Conservation (phyloP, 2,113 vertebrate species). For the Oncorhynchus kisutch region DNA sequence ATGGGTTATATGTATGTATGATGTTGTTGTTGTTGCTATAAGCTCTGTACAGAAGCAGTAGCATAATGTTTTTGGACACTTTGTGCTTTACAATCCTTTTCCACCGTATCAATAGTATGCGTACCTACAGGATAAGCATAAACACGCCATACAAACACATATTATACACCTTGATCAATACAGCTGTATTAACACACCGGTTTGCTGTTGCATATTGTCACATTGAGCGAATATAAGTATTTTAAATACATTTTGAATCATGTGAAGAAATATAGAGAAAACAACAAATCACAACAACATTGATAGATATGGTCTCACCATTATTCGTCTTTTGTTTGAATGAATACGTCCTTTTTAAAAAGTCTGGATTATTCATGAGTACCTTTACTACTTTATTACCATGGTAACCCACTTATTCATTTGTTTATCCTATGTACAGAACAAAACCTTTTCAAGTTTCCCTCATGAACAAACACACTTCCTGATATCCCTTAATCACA, state of each 20-base stretch:
- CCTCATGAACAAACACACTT: neutral
- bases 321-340: neutral
- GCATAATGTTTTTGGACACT: constrained; percentile 42
- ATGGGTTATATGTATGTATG: constrained; percentile 15
- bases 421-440: neutral
- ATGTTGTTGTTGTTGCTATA: constrained; percentile 17
- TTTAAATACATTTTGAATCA: constrained; percentile 18
- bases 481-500: neutral
- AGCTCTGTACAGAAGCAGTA: constrained; percentile 55
- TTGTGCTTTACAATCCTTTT: constrained; percentile 60
- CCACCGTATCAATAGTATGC: constrained; percentile 45
- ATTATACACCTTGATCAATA: neutral
- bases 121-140: constrained; percentile 9
- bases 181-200: neutral
- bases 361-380: neutral
- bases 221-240: constrained; percentile 11
- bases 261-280: constrained; percentile 20
- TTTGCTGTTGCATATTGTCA: constrained; percentile 15
- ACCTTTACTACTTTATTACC: neutral
- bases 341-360: neutral
- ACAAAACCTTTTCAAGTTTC: neutral
- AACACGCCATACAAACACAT: neutral
- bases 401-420: neutral
- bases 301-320: constrained; percentile 5
- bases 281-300: neutral